phyloP scores from a whole-genome alignment of 1,140 invertebrate species.

The Maconellicoccus hirsutus region DNA sequence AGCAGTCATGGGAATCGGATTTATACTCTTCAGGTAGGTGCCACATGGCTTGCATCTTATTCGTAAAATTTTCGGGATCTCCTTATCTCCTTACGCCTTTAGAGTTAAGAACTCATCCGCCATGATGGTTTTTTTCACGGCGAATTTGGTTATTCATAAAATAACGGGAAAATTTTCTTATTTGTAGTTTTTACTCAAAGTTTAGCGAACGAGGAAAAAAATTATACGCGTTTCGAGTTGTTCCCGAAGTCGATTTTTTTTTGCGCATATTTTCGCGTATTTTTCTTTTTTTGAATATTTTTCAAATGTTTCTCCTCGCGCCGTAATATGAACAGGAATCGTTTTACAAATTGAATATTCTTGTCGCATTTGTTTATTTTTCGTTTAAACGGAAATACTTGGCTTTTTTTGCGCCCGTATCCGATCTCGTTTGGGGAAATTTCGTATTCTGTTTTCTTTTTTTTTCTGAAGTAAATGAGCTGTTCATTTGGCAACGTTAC shows the following conservation, averaged over 20 bases:
- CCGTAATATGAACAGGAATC: not conserved
- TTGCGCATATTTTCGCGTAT: no score
- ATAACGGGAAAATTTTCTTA: no score
- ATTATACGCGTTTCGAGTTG: no score
- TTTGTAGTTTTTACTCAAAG: no score
- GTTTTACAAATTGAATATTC: constrained; percentile 9
- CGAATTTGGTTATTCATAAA: no score
- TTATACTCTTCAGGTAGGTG: constrained; percentile 67
- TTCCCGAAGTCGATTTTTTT: no score
- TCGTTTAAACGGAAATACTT: not conserved
- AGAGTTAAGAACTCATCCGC: not conserved
- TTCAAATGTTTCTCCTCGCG: not conserved
- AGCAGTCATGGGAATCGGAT: constrained; percentile 93
- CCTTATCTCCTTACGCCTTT: not conserved
- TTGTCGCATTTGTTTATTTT: constrained; percentile 7
- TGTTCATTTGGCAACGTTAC: constrained; percentile 7
- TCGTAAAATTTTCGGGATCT: not conserved
- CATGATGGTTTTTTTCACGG: no score
- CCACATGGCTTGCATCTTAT: not conserved
- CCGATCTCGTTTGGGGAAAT: not conserved
- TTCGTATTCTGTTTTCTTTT: not conserved
- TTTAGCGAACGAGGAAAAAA: no score
- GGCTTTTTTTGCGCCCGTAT: no score
- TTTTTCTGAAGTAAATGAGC: not conserved
- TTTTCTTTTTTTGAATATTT: no score